Conservation (phyloP, 2,888 invertebrate species). For the Neoaliturus tenellus region DNA sequence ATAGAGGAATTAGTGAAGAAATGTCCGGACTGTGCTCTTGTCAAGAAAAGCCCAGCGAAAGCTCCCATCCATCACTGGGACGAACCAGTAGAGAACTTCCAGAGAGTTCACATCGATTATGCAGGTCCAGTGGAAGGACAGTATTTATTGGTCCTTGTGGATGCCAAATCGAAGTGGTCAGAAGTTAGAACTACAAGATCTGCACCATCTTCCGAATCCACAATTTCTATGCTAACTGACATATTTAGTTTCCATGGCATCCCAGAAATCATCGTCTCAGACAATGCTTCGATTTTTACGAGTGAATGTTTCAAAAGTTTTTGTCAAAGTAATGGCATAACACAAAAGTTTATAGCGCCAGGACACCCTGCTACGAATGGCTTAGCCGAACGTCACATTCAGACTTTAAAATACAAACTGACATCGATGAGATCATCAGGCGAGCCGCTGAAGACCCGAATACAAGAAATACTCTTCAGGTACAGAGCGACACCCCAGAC, state of each 20-base stretch:
- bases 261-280: conserved; percentile 56
- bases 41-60: conserved; percentile 63
- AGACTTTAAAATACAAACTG: conserved; percentile 60
- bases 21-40: conserved; percentile 64
- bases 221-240: conserved; percentile 55
- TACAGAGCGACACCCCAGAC: too few species aligned
- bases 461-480: too few species aligned
- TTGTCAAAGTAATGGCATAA: conserved; percentile 53
- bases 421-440: too few species aligned
- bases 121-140: too few species aligned
- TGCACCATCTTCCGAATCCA: conserved; percentile 55
- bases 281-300: too few species aligned
- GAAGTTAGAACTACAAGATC: neutral
- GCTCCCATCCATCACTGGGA: conserved; percentile 65
- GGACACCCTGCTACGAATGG: conserved; percentile 61
- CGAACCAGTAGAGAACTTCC: conserved; percentile 64
- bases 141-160: too few species aligned
- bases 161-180: conserved; percentile 60
- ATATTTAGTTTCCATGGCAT: conserved; percentile 58
- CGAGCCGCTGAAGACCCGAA: too few species aligned
- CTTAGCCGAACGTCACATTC: conserved; percentile 61
- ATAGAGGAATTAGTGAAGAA: conserved; percentile 63
- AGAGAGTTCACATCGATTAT: conserved; percentile 59
- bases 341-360: too few species aligned
- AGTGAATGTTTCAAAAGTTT: conserved; percentile 57